Conservation (phyloP, 2,113 vertebrate species). For the Platysternon megacephalum region DNA sequence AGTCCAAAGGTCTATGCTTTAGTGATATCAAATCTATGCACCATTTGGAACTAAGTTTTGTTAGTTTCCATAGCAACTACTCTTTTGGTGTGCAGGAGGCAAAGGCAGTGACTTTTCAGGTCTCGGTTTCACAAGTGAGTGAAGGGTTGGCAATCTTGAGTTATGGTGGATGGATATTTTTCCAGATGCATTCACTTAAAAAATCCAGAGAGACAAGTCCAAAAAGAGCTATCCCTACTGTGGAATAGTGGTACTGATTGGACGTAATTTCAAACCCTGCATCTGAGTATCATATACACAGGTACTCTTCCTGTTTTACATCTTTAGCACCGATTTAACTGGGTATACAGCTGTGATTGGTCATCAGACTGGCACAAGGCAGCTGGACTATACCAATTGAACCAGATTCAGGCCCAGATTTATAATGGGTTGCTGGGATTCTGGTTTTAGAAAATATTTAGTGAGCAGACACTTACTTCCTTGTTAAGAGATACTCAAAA, state of each 20-base stretch:
- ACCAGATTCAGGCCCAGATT: background rate
- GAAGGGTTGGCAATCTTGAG: background rate
- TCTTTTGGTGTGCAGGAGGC: background rate
- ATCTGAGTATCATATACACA: background rate
- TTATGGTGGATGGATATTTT: background rate
- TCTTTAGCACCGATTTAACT: background rate
- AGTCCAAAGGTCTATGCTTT: background rate
- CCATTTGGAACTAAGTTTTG: background rate
- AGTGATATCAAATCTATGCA: background rate
- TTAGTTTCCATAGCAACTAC: background rate
- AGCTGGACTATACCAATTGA: background rate
- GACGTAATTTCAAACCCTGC: background rate
- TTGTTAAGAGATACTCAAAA: slow-evolving; percentile 16
- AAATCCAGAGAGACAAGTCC: background rate
- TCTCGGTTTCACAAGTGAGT: background rate
- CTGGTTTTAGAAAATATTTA: background rate
- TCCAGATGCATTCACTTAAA: background rate
- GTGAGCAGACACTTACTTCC: slow-evolving; percentile 5
- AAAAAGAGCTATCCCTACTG: background rate
- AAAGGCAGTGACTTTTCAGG: background rate
- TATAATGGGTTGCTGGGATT: background rate
- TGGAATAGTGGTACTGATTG: background rate
- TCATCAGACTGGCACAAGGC: background rate
- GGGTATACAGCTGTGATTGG: slow-evolving; percentile 1
- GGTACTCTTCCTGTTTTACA: background rate